These are phyloP conservation scores for Ceratoteleas bidentatus DNA, from an alignment of 1,140 invertebrate species.

Conservation along the genomic window DNA sequence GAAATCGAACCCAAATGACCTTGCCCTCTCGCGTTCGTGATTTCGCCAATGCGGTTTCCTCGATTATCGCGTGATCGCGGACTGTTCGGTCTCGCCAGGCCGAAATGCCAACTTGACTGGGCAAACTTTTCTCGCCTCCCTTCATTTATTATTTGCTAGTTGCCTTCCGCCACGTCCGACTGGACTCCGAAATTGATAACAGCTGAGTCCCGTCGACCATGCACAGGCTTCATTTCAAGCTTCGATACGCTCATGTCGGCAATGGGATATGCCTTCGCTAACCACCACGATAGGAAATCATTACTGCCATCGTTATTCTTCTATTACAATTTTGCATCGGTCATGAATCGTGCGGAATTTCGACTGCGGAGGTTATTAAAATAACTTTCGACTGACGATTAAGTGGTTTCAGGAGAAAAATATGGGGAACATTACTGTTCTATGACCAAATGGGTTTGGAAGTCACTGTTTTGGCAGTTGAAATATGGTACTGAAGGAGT, in stretches of 20 bases:
- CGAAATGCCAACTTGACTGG: slow-evolving; percentile 22
- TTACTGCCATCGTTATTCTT: slow-evolving; percentile 12
- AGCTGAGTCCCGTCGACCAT: slow-evolving; percentile 23
- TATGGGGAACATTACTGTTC: not conserved
- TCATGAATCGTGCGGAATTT: slow-evolving; percentile 12
- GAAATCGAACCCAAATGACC: slow-evolving; percentile 39
- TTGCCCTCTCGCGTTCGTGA: slow-evolving; percentile 23
- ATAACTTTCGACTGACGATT: not conserved
- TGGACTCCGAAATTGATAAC: slow-evolving; percentile 21
- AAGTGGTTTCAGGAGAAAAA: not conserved
- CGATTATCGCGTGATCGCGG: slow-evolving; percentile 32
- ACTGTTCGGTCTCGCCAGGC: slow-evolving; percentile 19
- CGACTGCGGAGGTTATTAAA: not conserved
- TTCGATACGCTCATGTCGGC: slow-evolving; percentile 56
- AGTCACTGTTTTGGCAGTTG: no score
- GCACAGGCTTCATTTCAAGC: slow-evolving; percentile 56
- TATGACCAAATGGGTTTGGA: no score
- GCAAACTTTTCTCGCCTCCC: not conserved
- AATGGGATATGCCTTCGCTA: slow-evolving; percentile 34
- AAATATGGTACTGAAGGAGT: no score
- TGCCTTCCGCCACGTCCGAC: slow-evolving; percentile 2
- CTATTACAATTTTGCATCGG: not conserved
- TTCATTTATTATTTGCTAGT: not conserved
- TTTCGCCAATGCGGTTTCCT: slow-evolving; percentile 13
- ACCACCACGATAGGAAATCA: slow-evolving; percentile 24